A percentile compares a stretch with the other conserved stretches of the same genome.
These are phyloP conservation scores for Amblyopsis hoosieri DNA, from an alignment of 2,797 vertebrate species.

Conservation along the genomic window DNA sequence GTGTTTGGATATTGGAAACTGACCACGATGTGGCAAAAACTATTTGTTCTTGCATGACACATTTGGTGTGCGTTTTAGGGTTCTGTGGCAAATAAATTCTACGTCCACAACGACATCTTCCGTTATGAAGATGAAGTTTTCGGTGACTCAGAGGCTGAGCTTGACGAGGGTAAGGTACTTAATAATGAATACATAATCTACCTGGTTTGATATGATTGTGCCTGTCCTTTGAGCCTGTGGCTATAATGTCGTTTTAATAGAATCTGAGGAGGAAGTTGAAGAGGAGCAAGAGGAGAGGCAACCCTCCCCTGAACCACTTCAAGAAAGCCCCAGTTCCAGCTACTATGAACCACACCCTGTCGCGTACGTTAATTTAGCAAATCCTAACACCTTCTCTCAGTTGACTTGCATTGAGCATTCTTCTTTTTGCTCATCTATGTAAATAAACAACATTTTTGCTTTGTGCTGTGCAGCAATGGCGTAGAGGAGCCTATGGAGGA, in stretches of 20 bases:
- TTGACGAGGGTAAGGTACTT: conserved; percentile 85
- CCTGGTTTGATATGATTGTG: not conserved
- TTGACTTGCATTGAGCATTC: not conserved
- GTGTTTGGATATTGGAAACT: not conserved
- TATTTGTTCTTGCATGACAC: not conserved
- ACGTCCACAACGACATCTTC: conserved; percentile 99
- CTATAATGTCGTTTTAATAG: conserved; percentile 55
- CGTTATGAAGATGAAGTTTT: conserved; percentile 98
- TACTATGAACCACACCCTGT: conserved; percentile 92
- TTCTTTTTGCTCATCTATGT: not conserved
- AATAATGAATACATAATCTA: not conserved
- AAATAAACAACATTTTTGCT: conserved; percentile 8
- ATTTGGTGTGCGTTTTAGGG: conserved; percentile 77
- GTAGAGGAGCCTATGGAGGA: conserved; percentile 93
- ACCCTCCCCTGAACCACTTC: conserved; percentile 88
- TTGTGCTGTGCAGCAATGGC: conserved; percentile 82
- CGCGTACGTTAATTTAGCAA: conserved; percentile 69
- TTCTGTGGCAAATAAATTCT: conserved; percentile 98
- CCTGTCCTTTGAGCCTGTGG: not conserved
- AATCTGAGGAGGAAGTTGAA: conserved; percentile 96
- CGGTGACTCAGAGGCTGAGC: conserved; percentile 96
- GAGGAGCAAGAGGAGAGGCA: conserved; percentile 92
- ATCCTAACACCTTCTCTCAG: not conserved
- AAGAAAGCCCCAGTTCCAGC: conserved; percentile 86
- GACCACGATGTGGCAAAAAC: not conserved